Evolutionary conservation across 53 echinoderm and acorn worm genomes (phyloP).

Genomic region (Holothuria leucospilota): DNA sequence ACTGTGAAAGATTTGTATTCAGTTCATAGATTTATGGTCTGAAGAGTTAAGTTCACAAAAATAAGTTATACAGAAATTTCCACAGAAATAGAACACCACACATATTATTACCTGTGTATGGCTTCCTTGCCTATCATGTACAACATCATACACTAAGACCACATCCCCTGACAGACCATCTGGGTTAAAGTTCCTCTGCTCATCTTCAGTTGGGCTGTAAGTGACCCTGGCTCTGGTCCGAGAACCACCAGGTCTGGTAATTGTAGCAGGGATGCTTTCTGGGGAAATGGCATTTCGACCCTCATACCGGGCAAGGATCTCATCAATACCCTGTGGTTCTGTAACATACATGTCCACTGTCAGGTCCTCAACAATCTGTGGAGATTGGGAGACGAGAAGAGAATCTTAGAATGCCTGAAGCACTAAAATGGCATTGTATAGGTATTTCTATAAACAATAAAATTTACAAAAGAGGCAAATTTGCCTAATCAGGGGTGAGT

Average conservation of each 20-base stretch:
- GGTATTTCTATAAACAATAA: no score
- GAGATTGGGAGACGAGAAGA: background rate
- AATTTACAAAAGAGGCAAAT: no score
- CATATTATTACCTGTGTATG: slow-evolving; percentile 75
- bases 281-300: slow-evolving; percentile 28
- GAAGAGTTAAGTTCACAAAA: no score
- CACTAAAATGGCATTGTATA: no score
- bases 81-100: no score
- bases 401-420: no score
- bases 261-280: slow-evolving; percentile 30
- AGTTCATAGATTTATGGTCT: no score
- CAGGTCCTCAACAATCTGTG: slow-evolving; percentile 79
- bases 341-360: slow-evolving; percentile 80
- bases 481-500: no score
- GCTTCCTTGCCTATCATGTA: slow-evolving; percentile 74
- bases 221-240: slow-evolving; percentile 66
- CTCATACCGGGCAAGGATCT: slow-evolving; percentile 59
- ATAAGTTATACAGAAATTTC: no score
- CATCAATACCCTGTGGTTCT: slow-evolving; percentile 85
- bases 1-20: no score
- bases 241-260: slow-evolving; percentile 34
- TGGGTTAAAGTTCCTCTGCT: slow-evolving; percentile 58
- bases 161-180: slow-evolving; percentile 81
- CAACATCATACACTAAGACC: slow-evolving; percentile 76
- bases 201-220: slow-evolving; percentile 64